Evolutionary conservation across 2,113 vertebrate species (phyloP).

Genomic region (Aythya baeri): DNA sequence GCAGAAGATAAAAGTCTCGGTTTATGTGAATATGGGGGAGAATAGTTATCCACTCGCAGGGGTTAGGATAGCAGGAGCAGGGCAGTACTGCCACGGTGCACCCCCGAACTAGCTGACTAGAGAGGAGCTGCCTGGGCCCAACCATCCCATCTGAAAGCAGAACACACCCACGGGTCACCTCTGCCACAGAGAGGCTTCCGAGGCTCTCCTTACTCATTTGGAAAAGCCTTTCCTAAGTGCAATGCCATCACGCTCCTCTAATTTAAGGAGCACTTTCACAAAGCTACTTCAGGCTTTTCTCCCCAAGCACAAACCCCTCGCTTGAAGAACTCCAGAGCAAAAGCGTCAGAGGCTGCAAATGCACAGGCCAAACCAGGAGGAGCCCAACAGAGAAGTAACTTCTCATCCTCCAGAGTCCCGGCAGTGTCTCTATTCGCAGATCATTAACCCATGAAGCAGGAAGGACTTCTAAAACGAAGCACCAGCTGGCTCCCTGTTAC

Average conservation of each 20-base stretch:
- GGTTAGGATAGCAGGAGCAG: not conserved
- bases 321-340: not conserved
- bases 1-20: not conserved
- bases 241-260: not conserved
- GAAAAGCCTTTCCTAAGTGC: not conserved
- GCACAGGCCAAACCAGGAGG: not conserved
- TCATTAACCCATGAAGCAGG: not conserved
- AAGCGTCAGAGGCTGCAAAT: not conserved
- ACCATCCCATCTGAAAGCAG: not conserved
- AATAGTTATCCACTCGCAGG: not conserved
- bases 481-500: not conserved
- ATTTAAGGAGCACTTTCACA: not conserved
- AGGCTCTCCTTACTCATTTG: fast-evolving
- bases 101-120: not conserved
- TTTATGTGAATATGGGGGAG: not conserved
- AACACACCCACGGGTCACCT: not conserved
- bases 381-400: not conserved
- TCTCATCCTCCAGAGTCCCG: not conserved
- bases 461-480: not conserved
- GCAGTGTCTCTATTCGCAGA: not conserved
- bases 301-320: not conserved
- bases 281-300: not conserved
- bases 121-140: not conserved
- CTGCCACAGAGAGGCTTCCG: not conserved
- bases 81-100: not conserved